phyloP scores from a whole-genome alignment of 2,888 invertebrate species.

The Patella caerulea region DNA sequence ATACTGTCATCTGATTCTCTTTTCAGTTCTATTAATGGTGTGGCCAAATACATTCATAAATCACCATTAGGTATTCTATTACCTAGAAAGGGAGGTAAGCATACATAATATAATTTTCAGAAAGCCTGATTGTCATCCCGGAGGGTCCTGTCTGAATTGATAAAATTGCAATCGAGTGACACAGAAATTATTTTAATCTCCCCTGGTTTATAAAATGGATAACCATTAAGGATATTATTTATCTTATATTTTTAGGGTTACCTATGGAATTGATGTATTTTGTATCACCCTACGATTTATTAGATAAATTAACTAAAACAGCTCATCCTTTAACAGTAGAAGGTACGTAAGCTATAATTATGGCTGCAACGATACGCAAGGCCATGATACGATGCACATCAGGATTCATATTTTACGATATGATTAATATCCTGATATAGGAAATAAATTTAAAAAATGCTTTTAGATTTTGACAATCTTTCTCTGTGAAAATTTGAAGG shows the following conservation, averaged over 20 bases:
- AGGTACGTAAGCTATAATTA: conserved; percentile 55
- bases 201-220: too few relatives aligned
- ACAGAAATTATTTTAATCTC: too few relatives aligned
- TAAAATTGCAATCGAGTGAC: too few relatives aligned
- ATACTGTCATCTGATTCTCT: conserved; percentile 22
- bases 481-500: too few relatives aligned
- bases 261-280: conserved; percentile 95
- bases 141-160: too few relatives aligned
- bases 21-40: conserved; percentile 77
- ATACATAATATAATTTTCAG: neutral
- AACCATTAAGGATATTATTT: neutral
- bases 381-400: too few relatives aligned
- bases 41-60: conserved; percentile 84
- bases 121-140: too few relatives aligned
- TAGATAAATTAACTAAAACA: conserved; percentile 83
- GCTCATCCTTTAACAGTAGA: conserved; percentile 84
- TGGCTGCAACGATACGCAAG: too few relatives aligned
- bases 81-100: conserved; percentile 83
- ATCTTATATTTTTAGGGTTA: conserved; percentile 77
- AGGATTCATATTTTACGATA: too few relatives aligned
- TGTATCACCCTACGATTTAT: conserved; percentile 91
- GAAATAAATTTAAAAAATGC: too few relatives aligned
- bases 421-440: too few relatives aligned
- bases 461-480: too few relatives aligned
- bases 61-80: conserved; percentile 90